Base-by-base conservation (phyloP, 2,888 invertebrate genomes). In the Allygus modestus region DNA sequence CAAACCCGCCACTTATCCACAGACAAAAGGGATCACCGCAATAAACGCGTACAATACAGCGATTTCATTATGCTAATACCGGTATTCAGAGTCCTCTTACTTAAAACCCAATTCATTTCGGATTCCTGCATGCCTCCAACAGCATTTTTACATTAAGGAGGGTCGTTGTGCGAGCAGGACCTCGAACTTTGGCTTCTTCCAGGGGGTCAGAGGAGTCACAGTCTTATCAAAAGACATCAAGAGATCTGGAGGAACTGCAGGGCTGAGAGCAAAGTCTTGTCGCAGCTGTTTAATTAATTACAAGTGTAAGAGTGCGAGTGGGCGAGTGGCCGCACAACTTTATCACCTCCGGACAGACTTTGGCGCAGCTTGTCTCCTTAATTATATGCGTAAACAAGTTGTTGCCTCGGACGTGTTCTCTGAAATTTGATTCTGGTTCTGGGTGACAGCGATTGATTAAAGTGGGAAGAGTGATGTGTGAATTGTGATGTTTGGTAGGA, bases 311-410 rank as follows among this genome's bases (percentile, higher is more conserved):
- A 46, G 71, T 9, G 20, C 37, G 75, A 28, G 75, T 73, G 73
- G 73, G 73, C 73, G 71, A 71, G 33, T 2, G 46, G 17, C 20
- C 58, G 2, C 23, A 77, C 75, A 46, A 41, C 75, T 77, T 77
- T 77, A 77, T 77, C 75, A 77, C 75, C 43, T 33, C 71, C 73
- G 41, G 73, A 69, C 69, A 37, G 71, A 37, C 41, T 71, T 41
- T 20, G 71, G 46, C 28, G 41, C 73, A 43, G 51, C 43, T 46
- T 71, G 82, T 82, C 82, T 69, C 41, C 71, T 71, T 82, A 71
- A 82, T 81, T 81, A 82, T 71, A 82, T 82, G 82, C 82, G 26
- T 20, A 82, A 71, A 71, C 75, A 28, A 41, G 73, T 73, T 54
- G 65, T 65, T 28, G 23, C 20, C 12, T 58, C 17, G 58, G 58